Percentiles rank a stretch among this genome's conserved stretches.
phyloP scores from a whole-genome alignment of 2,797 vertebrate species.

The Melanotaenia maccullochi region DNA sequence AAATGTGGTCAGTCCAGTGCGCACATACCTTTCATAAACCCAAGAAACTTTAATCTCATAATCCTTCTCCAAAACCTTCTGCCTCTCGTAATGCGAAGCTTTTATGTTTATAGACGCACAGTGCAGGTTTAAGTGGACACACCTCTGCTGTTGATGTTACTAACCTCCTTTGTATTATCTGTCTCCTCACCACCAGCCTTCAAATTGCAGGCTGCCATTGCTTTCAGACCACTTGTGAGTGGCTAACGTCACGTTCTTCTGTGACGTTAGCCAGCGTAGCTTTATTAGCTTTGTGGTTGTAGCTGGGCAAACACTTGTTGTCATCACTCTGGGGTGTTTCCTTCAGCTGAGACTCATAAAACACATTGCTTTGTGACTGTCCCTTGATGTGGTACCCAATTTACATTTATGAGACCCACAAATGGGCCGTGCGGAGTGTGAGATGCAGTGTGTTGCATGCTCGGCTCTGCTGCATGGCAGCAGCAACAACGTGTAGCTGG shows the following conservation, averaged over 20 bases:
- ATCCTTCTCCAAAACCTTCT: constrained; percentile 10
- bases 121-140: constrained; percentile 9
- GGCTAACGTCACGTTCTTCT: constrained; percentile 29
- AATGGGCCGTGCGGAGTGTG: constrained; percentile 54
- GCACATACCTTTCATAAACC: constrained; percentile 27
- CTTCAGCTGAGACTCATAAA: constrained; percentile 77
- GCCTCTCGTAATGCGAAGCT: not conserved
- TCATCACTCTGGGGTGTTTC: constrained; percentile 82
- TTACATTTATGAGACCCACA: constrained; percentile 70
- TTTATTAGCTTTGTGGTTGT: constrained; percentile 77
- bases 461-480: constrained; percentile 24
- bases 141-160: constrained; percentile 10
- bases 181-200: constrained; percentile 11
- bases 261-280: constrained; percentile 70
- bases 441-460: constrained; percentile 44
- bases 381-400: constrained; percentile 75
- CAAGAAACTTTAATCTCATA: constrained; percentile 16
- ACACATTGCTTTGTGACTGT: constrained; percentile 73
- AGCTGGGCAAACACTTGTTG: constrained; percentile 75
- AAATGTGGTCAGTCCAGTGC: constrained; percentile 27
- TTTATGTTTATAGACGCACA: not conserved
- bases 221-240: constrained; percentile 56
- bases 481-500: constrained; percentile 27
- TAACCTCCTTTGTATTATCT: constrained; percentile 6
- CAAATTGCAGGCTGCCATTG: constrained; percentile 37